Evolutionary conservation across 2,888 invertebrate species (phyloP).

Genomic region (Platycheirus rosarum): DNA sequence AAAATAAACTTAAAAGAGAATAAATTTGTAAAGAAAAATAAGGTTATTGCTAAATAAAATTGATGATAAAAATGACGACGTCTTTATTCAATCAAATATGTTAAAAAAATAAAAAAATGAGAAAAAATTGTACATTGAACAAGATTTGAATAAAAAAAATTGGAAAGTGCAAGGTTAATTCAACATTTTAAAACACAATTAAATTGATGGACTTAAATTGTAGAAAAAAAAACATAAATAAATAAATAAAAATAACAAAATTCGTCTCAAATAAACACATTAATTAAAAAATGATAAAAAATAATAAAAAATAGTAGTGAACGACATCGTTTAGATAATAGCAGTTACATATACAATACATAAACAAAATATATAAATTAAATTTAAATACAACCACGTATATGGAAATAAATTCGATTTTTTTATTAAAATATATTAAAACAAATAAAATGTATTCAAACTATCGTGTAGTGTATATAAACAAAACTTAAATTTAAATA

Average conservation of each 20-base stretch:
- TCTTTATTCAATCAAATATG: conserved; percentile 1
- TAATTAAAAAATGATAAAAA: conserved; percentile 32
- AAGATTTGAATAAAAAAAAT: conserved; percentile 28
- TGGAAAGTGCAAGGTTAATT: conserved; percentile 51
- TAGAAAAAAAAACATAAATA: conserved; percentile 17
- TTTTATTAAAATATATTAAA: conserved; percentile 57
- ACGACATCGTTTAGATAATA: conserved; percentile 67
- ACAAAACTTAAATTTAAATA: conserved; percentile 32
- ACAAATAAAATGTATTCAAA: conserved; percentile 66
- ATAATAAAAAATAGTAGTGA: conserved; percentile 43
- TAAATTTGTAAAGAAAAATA: conserved; percentile 20
- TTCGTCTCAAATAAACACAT: too few relatives aligned
- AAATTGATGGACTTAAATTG: conserved; percentile 47
- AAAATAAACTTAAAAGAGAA: conserved; percentile 29
- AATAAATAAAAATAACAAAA: conserved; percentile 19
- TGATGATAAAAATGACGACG: background rate
- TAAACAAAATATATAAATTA: conserved; percentile 47
- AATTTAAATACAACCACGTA: conserved; percentile 51
- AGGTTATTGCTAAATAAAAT: background rate
- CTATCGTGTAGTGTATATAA: conserved; percentile 70
- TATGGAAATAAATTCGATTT: conserved; percentile 65
- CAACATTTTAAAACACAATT: conserved; percentile 20
- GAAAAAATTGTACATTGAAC: conserved; percentile 16
- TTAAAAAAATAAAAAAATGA: background rate
- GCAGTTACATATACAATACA: conserved; percentile 69